Conservation (phyloP, 2,888 invertebrate species). For the Drosophila pseudotalamancana region DNA sequence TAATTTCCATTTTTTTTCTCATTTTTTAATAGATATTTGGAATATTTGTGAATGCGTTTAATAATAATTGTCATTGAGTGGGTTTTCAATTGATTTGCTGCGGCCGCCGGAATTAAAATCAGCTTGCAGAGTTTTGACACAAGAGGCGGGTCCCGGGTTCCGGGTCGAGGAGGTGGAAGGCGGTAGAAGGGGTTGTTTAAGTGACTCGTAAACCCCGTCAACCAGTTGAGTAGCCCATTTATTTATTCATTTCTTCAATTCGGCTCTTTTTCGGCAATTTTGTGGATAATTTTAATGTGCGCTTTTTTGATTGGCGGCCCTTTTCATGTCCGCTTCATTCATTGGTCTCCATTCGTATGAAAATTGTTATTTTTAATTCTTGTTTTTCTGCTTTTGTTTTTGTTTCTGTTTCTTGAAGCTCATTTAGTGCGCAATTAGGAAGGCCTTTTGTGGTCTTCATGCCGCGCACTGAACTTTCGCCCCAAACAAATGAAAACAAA, state of each 20-base stretch:
- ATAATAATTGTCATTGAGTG: slow-evolving; percentile 54
- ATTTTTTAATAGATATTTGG: slow-evolving; percentile 7
- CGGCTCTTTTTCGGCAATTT: slow-evolving; percentile 71
- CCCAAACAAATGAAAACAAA: background rate
- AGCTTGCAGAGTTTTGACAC: slow-evolving; percentile 76
- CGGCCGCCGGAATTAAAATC: slow-evolving; percentile 54
- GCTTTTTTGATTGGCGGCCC: slow-evolving; percentile 75
- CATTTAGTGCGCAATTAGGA: slow-evolving; percentile 79
- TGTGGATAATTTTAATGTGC: slow-evolving; percentile 70
- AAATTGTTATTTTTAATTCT: slow-evolving; percentile 14
- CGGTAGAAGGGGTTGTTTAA: slow-evolving; percentile 13
- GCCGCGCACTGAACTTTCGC: slow-evolving; percentile 71
- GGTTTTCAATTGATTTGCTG: slow-evolving; percentile 70
- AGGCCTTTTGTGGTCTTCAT: slow-evolving; percentile 60
- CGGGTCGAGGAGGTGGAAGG: background rate
- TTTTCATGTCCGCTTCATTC: slow-evolving; percentile 60
- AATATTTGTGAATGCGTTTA: slow-evolving; percentile 32
- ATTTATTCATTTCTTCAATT: slow-evolving; percentile 53
- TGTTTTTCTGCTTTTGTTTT: slow-evolving; percentile 21
- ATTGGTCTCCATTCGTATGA: slow-evolving; percentile 16
- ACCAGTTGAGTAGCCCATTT: slow-evolving; percentile 37
- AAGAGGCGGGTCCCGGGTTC: slow-evolving; percentile 60
- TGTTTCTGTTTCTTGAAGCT: no score
- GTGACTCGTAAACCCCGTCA: slow-evolving; percentile 45
- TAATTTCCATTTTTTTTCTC: background rate